Evolutionary conservation across 2,888 invertebrate genomes (phyloP).

Genomic region (Nephrotoma appendiculata): DNA sequence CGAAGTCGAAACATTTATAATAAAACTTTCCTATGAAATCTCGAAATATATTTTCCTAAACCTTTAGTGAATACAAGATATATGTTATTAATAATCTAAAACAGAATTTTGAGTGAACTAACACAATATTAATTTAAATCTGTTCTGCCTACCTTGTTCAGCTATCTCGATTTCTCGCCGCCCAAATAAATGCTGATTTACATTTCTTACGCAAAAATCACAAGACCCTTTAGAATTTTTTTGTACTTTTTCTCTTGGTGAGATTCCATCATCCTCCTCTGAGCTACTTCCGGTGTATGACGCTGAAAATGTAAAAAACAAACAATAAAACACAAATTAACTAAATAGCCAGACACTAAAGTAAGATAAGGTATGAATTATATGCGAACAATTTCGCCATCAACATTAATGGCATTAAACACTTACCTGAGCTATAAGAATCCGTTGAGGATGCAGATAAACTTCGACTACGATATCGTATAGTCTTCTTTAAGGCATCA

Average conservation of each 20-base stretch:
- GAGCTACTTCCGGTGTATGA: conserved; percentile 65
- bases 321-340: not conserved
- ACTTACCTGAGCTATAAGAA: conserved; percentile 80
- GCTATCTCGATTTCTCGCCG: conserved; percentile 95
- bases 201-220: conserved; percentile 90
- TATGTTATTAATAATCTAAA: too few species aligned
- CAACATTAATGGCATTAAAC: not conserved
- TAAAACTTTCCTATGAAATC: too few species aligned
- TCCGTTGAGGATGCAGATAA: conserved; percentile 89
- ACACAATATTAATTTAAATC: too few species aligned
- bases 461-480: conserved; percentile 77
- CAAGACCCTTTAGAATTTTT: conserved; percentile 69
- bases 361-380: not conserved
- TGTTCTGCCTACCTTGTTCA: conserved; percentile 58
- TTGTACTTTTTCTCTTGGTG: conserved; percentile 86
- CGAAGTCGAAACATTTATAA: too few species aligned
- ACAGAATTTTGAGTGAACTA: too few species aligned
- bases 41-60: too few species aligned
- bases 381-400: not conserved
- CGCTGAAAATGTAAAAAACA: conserved; percentile 22
- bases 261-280: conserved; percentile 86
- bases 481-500: conserved; percentile 73
- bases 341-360: not conserved
- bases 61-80: too few species aligned
- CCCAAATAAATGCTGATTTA: conserved; percentile 86